A percentile compares a stretch with the other conserved stretches of the same genome.
These are phyloP conservation scores for Isurus oxyrinchus DNA, from an alignment of 2,113 vertebrate genomes.

Conservation along the genomic window DNA sequence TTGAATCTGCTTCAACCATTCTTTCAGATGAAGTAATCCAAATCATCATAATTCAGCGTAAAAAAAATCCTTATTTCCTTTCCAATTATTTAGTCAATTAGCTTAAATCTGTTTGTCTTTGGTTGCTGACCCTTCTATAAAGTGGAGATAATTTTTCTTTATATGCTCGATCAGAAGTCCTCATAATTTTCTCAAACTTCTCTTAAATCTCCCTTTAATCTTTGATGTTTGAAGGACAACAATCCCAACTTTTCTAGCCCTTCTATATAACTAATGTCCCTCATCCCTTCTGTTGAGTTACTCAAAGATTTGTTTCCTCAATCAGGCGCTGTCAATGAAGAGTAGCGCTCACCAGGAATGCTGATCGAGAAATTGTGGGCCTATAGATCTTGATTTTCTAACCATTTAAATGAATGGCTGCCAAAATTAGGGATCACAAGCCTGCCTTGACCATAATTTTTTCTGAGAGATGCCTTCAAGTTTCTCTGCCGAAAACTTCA, in stretches of 20 bases:
- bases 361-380: not conserved
- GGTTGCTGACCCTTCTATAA: not conserved
- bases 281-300: too few species aligned
- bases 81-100: not conserved
- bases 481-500: not conserved
- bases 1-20: not conserved
- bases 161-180: not conserved
- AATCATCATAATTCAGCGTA: not conserved
- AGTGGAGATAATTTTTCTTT: too few species aligned
- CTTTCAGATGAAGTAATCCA: not conserved
- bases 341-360: not conserved
- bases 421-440: not conserved
- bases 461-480: not conserved
- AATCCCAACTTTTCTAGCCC: too few species aligned
- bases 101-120: not conserved
- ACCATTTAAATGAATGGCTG: not conserved
- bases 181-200: not conserved
- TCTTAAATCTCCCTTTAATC: not conserved
- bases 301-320: not conserved
- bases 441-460: not conserved
- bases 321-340: not conserved
- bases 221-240: too few species aligned
- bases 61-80: not conserved
- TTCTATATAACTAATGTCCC: not conserved
- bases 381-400: not conserved